Evolutionary conservation across 2,113 vertebrate species (phyloP), one percentile per base, ranked within the genome.

Genomic region (Eublepharis macularius): DNA sequence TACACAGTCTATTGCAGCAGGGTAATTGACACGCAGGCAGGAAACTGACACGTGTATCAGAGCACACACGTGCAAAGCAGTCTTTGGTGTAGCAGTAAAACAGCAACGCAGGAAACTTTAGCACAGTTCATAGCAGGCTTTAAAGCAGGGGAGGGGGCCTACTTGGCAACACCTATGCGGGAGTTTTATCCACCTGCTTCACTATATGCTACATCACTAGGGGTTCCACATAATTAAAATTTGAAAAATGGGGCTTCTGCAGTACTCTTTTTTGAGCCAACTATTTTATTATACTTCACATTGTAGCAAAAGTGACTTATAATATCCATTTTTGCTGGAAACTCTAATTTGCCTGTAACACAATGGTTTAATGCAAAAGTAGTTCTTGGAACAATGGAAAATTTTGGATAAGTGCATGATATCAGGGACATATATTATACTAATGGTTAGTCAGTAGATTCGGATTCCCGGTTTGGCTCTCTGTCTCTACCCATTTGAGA

Each of bases 371-470:
- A 76, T 87, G 84, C 87, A 91, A 41, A 83, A 86, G 79, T 69
- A 73, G 70, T 63, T 90, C 39, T 79, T 93, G 88, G 87, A 80
- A 45, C 26, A 91, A 81, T 74, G 89, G 84, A 89, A 86, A 87
- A 60, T 41, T 85, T 76, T 91, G 86, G 86, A 86, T 86, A 91
- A 87, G 77, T 85, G 65, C 66, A 3, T 54, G 70, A 82, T 69
- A 14, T 36, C 36, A 41, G 79, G 84, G 73, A 60, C 87, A 94
- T 92, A 91, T 90, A 49, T 3, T 88, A 70, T 24, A 21, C 76
- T 86, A 76, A 70, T 90, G 88, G 3, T 51, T 92, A 49, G 69
- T 86, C 83, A 19, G 77, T 81, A 88, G 11, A 88, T 89, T 85
- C 12, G 1, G 79, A 72, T 87, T 89, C 84, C 80, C 60, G 2